These are phyloP conservation scores for Drosophila picticornis DNA, from an alignment of 2,888 invertebrate species.

Conservation along the genomic window DNA sequence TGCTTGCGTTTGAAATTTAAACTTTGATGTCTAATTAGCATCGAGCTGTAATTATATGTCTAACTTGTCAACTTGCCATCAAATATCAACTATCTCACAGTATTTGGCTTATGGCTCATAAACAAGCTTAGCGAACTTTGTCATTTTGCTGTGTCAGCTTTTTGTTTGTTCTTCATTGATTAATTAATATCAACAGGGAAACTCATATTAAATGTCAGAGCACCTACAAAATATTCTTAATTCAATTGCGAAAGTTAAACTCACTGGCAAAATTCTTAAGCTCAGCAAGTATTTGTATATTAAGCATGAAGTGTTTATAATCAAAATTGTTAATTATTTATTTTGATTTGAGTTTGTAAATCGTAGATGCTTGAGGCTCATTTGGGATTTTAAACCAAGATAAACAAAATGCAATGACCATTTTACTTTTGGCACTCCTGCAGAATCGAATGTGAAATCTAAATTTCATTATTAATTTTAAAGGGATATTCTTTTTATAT, in stretches of 20 bases:
- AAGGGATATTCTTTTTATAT: not conserved
- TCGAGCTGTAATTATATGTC: not conserved
- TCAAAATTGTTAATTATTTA: not conserved
- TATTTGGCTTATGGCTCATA: not conserved
- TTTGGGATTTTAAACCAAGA: too few species aligned
- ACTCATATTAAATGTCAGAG: not conserved
- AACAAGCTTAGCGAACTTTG: not conserved
- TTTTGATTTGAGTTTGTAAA: not conserved
- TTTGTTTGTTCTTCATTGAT: not conserved
- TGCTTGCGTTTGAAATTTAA: not conserved
- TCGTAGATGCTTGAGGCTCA: not conserved
- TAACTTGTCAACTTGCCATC: not conserved
- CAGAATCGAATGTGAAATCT: not conserved
- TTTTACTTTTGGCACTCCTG: not conserved
- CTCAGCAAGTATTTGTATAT: not conserved
- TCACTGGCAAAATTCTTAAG: not conserved
- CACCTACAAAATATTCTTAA: not conserved
- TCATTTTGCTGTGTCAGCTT: not conserved
- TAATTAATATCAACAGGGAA: not conserved
- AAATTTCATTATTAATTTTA: not conserved
- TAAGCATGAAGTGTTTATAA: not conserved
- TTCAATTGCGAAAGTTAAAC: not conserved
- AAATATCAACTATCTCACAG: not conserved
- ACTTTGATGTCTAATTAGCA: conserved; percentile 2
- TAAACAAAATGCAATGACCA: too few species aligned